phyloP scores from a whole-genome alignment of 2,113 vertebrate genomes.

The Diglossa brunneiventris region DNA sequence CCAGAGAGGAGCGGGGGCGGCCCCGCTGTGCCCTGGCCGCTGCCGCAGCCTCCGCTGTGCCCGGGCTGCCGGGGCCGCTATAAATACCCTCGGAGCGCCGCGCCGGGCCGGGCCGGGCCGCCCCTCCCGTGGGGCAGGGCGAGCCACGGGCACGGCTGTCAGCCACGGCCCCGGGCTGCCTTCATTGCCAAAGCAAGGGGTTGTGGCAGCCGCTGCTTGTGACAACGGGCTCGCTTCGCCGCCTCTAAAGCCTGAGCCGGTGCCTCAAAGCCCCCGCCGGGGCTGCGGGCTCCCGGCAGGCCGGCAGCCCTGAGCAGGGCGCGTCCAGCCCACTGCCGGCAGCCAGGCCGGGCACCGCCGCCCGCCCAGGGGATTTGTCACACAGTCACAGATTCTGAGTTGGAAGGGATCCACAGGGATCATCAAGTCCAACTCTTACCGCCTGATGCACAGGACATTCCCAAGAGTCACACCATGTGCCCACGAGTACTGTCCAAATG shows the following conservation, averaged over 20 bases:
- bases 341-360: not conserved
- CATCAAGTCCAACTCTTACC: not conserved
- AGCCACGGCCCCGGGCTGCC: not conserved
- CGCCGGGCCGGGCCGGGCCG: not conserved
- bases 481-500: accelerated
- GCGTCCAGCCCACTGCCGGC: accelerated
- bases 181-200: accelerated
- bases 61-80: not conserved
- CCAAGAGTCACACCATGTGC: not conserved
- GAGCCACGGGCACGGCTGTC: not conserved
- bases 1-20: not conserved
- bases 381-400: too few species aligned
- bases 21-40: not conserved
- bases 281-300: not conserved
- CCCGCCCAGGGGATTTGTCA: not conserved
- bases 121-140: not conserved
- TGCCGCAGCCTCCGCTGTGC: not conserved
- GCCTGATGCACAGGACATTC: too few species aligned
- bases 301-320: not conserved
- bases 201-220: not conserved
- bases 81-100: conserved; percentile 12
- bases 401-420: not conserved
- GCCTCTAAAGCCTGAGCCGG: not conserved
- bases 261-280: not conserved
- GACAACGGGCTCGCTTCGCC: accelerated